Base-by-base conservation (phyloP, 2,797 vertebrate species). In the Onychomys leucogaster region DNA sequence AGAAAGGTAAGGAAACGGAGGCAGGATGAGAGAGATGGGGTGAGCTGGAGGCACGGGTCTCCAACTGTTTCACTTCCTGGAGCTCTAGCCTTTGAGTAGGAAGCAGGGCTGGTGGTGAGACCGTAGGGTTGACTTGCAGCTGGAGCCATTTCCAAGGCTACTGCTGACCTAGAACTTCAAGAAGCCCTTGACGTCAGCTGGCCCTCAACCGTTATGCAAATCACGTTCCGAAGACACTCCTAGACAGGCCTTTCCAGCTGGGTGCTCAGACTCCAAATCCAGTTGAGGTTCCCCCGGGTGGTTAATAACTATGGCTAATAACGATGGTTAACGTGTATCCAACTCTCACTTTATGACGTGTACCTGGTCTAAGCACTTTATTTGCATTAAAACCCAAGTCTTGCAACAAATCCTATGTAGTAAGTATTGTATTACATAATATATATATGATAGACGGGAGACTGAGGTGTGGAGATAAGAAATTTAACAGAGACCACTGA, bases 41-140 rank as follows among this genome's bases (percentile, higher is more conserved):
- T 96, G 90, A 97, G 86, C 23, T 92, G 85, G 85, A 96, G 86
- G 81, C 93, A 80, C 25, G 17, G 80, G 87, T 23, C 82, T 90
- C 63, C 49, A 63, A 59, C 67, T 61, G 52, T 98, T 97, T 98
- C 97, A 98, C 98, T 98, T 98, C 98, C 97, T 97, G 97, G 41
- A 96, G 89, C 94, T 96, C n/a, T 2, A 5, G 91, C 37, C 82
- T 43, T 59, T 93, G 96, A 90, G 67, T 94, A 95, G 97, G 95
- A 97, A 97, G 92, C 83, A 78, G 82, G 61, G 89, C 93, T 94
- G 81, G 65, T 94, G 97, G 95, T 97, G 61, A 49, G 32, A 61
- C 5, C 92, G 71, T 95, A 96, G 98, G 96, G 93, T 91, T 95
- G 46, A 89, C 88, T 89, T 69, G 61, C 82, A 85, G 86, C 96